A percentile compares a stretch with the other conserved stretches of the same genome.
These are phyloP conservation scores for Coccyzus lansbergi DNA, from an alignment of 2,797 vertebrate genomes.

Conservation along the genomic window DNA sequence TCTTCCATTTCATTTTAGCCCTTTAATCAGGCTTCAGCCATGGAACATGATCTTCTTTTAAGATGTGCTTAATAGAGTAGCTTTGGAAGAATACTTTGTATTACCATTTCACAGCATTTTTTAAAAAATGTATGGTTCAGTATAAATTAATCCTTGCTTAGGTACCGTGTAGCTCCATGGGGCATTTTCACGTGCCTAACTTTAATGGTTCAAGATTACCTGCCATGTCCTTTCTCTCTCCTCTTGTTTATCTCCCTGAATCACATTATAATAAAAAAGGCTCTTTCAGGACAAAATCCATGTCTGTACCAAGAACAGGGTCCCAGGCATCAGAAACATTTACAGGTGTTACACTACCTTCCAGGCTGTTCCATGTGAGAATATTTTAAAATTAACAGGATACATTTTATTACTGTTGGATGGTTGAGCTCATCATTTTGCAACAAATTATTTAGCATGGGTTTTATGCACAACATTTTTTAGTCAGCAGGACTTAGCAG, in stretches of 20 bases:
- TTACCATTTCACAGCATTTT: constrained; percentile 26
- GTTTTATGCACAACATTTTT: background rate
- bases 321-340: background rate
- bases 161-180: background rate
- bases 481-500: background rate
- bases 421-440: background rate
- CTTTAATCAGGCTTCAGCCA: background rate
- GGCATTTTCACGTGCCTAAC: background rate
- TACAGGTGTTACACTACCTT: background rate
- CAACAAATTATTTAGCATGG: background rate
- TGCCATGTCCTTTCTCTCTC: background rate
- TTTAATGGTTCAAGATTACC: background rate
- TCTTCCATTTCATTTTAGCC: background rate
- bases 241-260: background rate
- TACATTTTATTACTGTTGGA: background rate
- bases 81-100: constrained; percentile 18
- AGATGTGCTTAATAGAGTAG: background rate
- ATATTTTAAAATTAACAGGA: background rate
- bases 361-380: background rate
- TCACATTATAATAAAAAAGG: background rate
- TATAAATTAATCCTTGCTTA: constrained; percentile 47
- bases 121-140: background rate
- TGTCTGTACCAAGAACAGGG: background rate
- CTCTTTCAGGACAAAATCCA: background rate
- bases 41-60: constrained; percentile 13